Conservation (phyloP, 2,113 vertebrate species). For the Rhagologus leucostigma region DNA sequence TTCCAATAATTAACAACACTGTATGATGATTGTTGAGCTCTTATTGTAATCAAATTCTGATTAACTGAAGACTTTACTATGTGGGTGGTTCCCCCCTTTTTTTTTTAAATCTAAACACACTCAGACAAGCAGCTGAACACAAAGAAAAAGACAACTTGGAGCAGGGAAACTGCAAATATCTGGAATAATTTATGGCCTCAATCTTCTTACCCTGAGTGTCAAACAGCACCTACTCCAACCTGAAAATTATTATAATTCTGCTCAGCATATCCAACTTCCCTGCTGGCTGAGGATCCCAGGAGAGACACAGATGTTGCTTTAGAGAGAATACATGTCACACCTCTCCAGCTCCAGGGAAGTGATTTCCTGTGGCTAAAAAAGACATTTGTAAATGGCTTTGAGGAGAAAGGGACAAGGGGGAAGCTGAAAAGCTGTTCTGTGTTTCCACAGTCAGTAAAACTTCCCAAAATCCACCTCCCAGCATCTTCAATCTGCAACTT, state of each 20-base stretch:
- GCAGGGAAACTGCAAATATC: not conserved
- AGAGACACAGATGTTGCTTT: not conserved
- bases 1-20: not conserved
- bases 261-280: not conserved
- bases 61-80: not conserved
- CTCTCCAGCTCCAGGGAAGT: not conserved
- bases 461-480: not conserved
- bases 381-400: not conserved
- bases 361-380: slow-evolving; percentile 6
- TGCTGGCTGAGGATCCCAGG: not conserved
- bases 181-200: not conserved
- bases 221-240: not conserved
- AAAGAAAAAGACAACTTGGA: not conserved
- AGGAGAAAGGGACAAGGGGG: not conserved
- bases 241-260: not conserved
- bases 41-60: not conserved
- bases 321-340: not conserved
- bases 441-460: not conserved
- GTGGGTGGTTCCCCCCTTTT: not conserved
- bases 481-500: not conserved
- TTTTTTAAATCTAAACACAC: not conserved
- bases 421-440: not conserved
- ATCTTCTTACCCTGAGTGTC: not conserved
- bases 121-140: not conserved
- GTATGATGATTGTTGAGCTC: not conserved